Evolutionary conservation across 2,113 vertebrate genomes (phyloP), one percentile per base, ranked within the genome.

Genomic region (Hemiprocne comata): DNA sequence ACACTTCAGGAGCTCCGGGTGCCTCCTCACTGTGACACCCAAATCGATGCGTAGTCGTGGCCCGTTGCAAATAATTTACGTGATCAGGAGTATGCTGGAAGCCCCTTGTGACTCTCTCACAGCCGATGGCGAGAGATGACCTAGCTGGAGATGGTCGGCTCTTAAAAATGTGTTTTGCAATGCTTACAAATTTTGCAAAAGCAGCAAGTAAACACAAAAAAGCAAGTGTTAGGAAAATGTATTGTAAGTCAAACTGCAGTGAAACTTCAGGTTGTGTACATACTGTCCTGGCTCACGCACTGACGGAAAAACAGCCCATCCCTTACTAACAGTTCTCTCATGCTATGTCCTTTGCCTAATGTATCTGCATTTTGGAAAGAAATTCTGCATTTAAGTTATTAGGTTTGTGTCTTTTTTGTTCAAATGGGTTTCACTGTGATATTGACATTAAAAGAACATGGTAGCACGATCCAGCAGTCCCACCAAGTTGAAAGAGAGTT

Each of bases 71-170:
- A 4, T 15, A 20, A 48, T 33, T 20, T 2, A 8, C 54, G 0
- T 5, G 50, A 3, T 64, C 26, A 10, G 72, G 93, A 95, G 77
- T 17, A 15, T 84, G 85, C 90, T 81, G 93, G 85, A 93, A 92
- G 85, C 57, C 78, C 58, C 1, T 62, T 13, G 4, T 24, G 89
- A 36, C 53, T 72, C 54, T 70, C 40, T 44, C 50, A 40, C 65
- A 85, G 58, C 57, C 31, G 87, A 7, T n/a, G 65, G n/a, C 5
- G n/a, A n/a, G 77, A 44, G 33, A 14, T 79, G 74, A 53, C 76
- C 80, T 25, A 14, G 55, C 17, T 34, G 67, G 50, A 66, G 72
- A 74, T 12, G 46, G 33, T 38, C 18, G 17, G 81, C 21, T 86
- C 53, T 29, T 58, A 26, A 70, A 26, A 55, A 50, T 29, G 10